These are phyloP conservation scores for Seladonia tumulorum DNA, from an alignment of 2,888 invertebrate species.

Conservation along the genomic window DNA sequence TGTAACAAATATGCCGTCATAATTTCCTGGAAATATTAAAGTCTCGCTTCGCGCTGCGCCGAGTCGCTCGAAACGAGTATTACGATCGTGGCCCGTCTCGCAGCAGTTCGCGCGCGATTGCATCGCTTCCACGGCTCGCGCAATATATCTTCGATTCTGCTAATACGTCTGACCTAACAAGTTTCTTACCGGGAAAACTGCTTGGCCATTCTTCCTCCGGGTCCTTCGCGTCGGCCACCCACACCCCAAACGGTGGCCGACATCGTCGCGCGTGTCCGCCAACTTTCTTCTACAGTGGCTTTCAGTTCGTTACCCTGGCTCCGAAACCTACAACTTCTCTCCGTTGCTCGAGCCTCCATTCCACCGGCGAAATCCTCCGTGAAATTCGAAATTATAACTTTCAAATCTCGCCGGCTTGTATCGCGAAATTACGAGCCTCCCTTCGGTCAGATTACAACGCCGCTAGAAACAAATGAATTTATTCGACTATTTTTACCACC, in stretches of 20 bases:
- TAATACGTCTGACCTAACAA: slow-evolving; percentile 70
- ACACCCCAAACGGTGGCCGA: not conserved
- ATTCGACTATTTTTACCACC: not conserved
- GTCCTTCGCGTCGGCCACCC: slow-evolving; percentile 13
- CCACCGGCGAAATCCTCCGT: not conserved
- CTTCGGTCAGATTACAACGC: not conserved
- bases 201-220: slow-evolving; percentile 57
- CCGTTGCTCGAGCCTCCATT: not conserved
- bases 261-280: slow-evolving; percentile 46
- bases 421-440: not conserved
- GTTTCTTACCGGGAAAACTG: slow-evolving; percentile 63
- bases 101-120: slow-evolving; percentile 22
- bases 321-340: not conserved
- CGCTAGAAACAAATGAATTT: not conserved
- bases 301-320: slow-evolving; percentile 35
- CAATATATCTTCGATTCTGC: slow-evolving; percentile 65
- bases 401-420: not conserved
- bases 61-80: slow-evolving; percentile 20
- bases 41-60: slow-evolving; percentile 59
- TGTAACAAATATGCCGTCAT: slow-evolving; percentile 4
- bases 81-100: slow-evolving; percentile 33
- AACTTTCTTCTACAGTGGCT: slow-evolving; percentile 55
- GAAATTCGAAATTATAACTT: not conserved
- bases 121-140: slow-evolving; percentile 20
- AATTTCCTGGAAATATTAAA: slow-evolving; percentile 78